Percentiles rank a stretch among this genome's conserved stretches.
phyloP scores from a whole-genome alignment of 2,888 invertebrate species.

The Frankliniella intonsa region DNA sequence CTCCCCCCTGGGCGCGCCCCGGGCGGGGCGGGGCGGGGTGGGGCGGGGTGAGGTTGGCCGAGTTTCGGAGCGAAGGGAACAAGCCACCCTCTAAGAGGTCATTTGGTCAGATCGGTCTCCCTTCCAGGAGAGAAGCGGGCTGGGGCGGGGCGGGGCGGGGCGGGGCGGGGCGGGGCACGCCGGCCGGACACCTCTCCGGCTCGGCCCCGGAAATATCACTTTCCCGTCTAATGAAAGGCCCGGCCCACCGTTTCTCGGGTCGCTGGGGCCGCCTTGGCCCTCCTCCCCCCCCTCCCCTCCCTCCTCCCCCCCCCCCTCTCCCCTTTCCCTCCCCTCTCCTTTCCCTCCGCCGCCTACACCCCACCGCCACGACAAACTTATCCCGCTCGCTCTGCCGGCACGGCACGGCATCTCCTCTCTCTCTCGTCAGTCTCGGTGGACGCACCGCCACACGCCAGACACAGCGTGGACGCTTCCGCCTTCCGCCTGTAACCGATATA shows the following conservation, averaged over 20 bases:
- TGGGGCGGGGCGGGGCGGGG: not conserved
- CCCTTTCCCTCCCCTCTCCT: too few species aligned
- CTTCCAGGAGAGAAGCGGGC: not conserved
- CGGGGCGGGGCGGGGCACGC: not conserved
- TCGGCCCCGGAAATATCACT: not conserved
- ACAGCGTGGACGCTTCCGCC: too few species aligned
- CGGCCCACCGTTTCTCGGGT: not conserved
- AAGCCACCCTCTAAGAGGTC: not conserved
- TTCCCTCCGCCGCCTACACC: too few species aligned
- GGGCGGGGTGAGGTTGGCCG: not conserved
- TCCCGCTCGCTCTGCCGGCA: too few species aligned
- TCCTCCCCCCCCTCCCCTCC: too few species aligned
- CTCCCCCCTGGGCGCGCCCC: not conserved
- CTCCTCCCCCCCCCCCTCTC: too few species aligned
- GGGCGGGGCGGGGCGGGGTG: not conserved
- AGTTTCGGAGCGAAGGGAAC: too few species aligned
- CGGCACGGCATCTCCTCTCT: too few species aligned
- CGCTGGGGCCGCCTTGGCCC: not conserved
- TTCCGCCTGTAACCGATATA: too few species aligned
- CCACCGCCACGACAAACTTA: too few species aligned
- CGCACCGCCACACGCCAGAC: too few species aligned
- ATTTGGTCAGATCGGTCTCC: slow-evolving; percentile 5
- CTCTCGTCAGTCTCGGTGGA: too few species aligned
- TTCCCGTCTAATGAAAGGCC: not conserved
- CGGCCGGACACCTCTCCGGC: not conserved